Base-by-base conservation (phyloP, 2,888 invertebrate species). In the Thereva unica region DNA sequence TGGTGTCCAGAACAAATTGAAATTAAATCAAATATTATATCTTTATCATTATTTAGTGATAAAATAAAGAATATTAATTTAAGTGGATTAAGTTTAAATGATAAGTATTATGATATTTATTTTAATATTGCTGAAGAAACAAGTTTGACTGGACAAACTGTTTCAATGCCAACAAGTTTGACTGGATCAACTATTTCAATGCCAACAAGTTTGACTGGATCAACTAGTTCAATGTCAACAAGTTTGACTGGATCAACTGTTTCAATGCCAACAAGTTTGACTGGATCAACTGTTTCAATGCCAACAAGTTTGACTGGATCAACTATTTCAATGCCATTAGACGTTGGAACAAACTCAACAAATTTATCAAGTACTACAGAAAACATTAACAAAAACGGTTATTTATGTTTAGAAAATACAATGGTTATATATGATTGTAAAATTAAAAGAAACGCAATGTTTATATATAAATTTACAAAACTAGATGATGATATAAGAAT, bases 1-100 rank as follows among this genome's bases (percentile, higher is more conserved):
- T 76, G 76, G 76, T 72, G 70, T 71, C 76, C 76, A 4, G 71
- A 71, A 10, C 68, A 73, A 41, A 54, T 67, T 23, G 67, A 68
- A 9, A 40, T 72, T 0, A 68, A 64, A 34, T 71, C 72, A 0
- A 55, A 71, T 4, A 66, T 74, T 2, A 56, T 75, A 1, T 67
- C 71, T 4, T 42, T 75, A 0, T 71, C 71, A 34, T 69, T 57
- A 1, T 72, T 71, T 49, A 61, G 70, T 5, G 63, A 34, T 6
- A 34, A 52, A 23, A 6, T 52, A n/a, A 38, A 52, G 42, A 7
- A 63, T 35, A 37, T 59, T 12, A 37, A n/a, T 47, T 12, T 38
- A 0, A 41, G 47, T 10, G 9, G n/a, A 4, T 8, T 37, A 10
- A 6, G 7, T 10, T n/a, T 1, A 12, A 3, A 6, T 10, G 34